These are phyloP conservation scores for Ephydatia muelleri DNA, from an alignment of 37 sponge, comb jelly and placozoan species.

Conservation along the genomic window DNA sequence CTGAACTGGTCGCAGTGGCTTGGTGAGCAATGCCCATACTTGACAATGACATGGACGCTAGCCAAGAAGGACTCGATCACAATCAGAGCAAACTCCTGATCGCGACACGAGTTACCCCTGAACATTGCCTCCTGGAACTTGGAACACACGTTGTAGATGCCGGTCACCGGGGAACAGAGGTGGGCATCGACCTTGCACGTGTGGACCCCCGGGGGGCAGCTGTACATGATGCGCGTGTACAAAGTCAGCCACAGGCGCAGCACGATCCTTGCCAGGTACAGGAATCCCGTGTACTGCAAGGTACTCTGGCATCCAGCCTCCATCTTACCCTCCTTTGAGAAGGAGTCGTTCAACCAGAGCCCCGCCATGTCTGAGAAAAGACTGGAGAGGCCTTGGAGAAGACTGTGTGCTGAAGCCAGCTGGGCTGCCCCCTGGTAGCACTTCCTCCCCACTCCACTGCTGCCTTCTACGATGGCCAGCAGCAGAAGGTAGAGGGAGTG, in stretches of 20 bases:
- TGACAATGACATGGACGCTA: conserved; percentile 13
- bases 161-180: conserved; percentile 37
- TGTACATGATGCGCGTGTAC: conserved; percentile 2
- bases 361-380: conserved; percentile 51
- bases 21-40: not conserved
- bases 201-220: conserved; percentile 34
- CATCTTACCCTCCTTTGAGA: not conserved
- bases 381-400: conserved; percentile 28
- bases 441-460: not conserved
- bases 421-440: conserved; percentile 23
- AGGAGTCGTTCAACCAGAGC: conserved; percentile 40
- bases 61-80: conserved; percentile 48
- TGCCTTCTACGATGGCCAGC: conserved; percentile 42
- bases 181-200: conserved; percentile 19
- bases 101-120: conserved; percentile 27
- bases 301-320: not conserved
- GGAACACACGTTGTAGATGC: conserved; percentile 41
- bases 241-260: conserved; percentile 53
- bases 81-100: conserved; percentile 58
- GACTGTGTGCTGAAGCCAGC: conserved; percentile 19
- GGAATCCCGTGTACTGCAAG: conserved; percentile 9
- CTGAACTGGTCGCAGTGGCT: conserved; percentile 16
- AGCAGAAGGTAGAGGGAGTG: conserved; percentile 32
- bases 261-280: conserved; percentile 38
- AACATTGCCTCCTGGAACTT: conserved; percentile 44